Evolutionary conservation across 2,888 invertebrate genomes (phyloP), one percentile per base, ranked within the genome.

Genomic region (Sceliomorpha sp.): DNA sequence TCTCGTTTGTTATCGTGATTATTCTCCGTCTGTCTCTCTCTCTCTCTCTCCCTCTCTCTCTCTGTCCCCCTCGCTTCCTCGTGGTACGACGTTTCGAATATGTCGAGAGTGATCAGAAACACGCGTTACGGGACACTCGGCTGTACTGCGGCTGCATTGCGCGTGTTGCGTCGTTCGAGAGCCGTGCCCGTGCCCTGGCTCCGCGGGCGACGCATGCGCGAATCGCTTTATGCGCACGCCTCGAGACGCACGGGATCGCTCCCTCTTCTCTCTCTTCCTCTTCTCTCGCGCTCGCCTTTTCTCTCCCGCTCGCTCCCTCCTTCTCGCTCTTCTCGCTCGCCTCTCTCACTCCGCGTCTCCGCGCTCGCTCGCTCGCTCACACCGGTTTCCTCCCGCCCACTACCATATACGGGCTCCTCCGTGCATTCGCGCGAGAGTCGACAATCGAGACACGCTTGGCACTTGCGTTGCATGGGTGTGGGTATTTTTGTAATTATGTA

Each of bases 401-500:
- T 84, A 81, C 85, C 85, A 84, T 85, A 85, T 86, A 86, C 85
- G 85, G 85, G 78, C 83, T 79, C n/a, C n/a, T n/a, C 81, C 32
- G 45, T 80, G 78, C 72, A 68, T 73, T 68, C 68, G 72, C 64
- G 58, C 48, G 55, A 70, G 62, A 45, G 37, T 31, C 40, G 40
- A 32, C 24, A 69, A 62, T 59, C 69, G 72, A 70, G 69, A 71
- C 69, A 72, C 64, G 45, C 45, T 17, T 27, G 15, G 78, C 72
- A 68, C 72, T 68, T 66, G 72, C 64, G 58, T 44, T 31, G 31
- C 27, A 32, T 14, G 44, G 29, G 14, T 10, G 39, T 10, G 62
- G 13, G 36, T 12, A 14, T n/a, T n/a, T n/a, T n/a, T 12, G 44
- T 14, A 31, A n/a, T 12, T 37, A 15, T 27, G 15, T 17, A n/a